Conservation (phyloP, 2,888 invertebrate genomes). For the Ophonus ardosiacus region DNA sequence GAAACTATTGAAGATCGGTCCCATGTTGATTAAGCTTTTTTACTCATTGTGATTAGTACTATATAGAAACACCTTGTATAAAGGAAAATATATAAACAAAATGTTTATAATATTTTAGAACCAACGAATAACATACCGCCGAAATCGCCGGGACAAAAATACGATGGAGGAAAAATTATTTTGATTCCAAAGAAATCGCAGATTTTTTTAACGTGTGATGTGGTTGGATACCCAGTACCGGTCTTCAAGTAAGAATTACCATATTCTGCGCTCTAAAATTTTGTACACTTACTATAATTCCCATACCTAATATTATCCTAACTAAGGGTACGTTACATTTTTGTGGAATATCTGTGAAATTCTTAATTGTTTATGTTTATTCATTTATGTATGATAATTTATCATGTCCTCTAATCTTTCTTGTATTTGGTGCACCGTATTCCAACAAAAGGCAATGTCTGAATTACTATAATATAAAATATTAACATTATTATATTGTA, state of each 20-base stretch:
- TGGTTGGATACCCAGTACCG: slow-evolving; percentile 84
- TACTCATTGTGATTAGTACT: too few relatives aligned
- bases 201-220: slow-evolving; percentile 83
- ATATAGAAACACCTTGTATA: too few relatives aligned
- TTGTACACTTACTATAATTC: too few relatives aligned
- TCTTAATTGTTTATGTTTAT: too few relatives aligned
- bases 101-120: slow-evolving; percentile 73
- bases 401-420: too few relatives aligned
- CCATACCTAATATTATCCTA: too few relatives aligned
- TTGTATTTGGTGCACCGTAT: slow-evolving; percentile 15
- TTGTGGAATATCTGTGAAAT: too few relatives aligned
- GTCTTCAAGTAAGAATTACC: slow-evolving; percentile 80
- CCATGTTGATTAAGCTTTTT: too few relatives aligned
- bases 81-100: too few relatives aligned
- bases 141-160: slow-evolving; percentile 78
- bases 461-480: background rate
- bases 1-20: too few relatives aligned
- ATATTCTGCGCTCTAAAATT: slow-evolving; percentile 66
- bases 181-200: slow-evolving; percentile 76
- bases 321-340: too few relatives aligned
- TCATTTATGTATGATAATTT: too few relatives aligned
- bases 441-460: slow-evolving; percentile 10
- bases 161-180: slow-evolving; percentile 80
- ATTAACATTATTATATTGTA: slow-evolving; percentile 65
- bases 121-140: slow-evolving; percentile 82